Percentiles rank a stretch among this genome's conserved stretches.
Evolutionary conservation across 2,888 invertebrate genomes (phyloP).

Genomic region (Cinara cedri): DNA sequence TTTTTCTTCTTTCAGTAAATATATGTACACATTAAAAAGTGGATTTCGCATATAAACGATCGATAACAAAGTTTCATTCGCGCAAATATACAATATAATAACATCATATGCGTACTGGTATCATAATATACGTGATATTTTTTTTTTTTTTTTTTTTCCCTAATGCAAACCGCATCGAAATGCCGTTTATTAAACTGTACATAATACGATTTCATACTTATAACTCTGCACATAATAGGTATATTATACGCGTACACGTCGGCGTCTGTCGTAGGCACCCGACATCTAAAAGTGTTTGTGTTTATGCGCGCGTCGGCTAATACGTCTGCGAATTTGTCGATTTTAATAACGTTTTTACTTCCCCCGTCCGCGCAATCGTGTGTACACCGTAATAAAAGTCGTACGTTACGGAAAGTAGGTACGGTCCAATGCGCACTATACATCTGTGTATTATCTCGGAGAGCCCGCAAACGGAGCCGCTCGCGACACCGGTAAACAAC

Average conservation of each 20-base stretch:
- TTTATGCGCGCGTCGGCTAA: not conserved
- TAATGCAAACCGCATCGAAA: no score
- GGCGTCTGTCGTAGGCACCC: not conserved
- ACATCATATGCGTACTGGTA: no score
- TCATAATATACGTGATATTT: not conserved
- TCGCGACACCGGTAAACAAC: not conserved
- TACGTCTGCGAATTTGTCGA: not conserved
- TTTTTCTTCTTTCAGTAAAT: no score
- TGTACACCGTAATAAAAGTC: not conserved
- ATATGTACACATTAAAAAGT: not conserved
- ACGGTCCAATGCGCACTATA: no score
- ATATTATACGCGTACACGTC: no score
- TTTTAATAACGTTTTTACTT: not conserved
- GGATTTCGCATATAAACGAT: slow-evolving; percentile 40
- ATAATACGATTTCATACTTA: no score
- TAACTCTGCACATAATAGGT: no score
- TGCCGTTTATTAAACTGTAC: no score
- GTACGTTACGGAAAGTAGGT: not conserved
- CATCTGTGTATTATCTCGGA: no score
- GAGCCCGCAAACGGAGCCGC: not conserved
- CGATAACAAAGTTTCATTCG: not conserved
- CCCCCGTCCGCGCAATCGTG: not conserved
- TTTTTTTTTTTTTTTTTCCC: not conserved
- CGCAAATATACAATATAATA: not conserved
- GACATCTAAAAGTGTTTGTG: not conserved